Evolutionary conservation across 2,797 vertebrate species (phyloP).

Genomic region (Distichodus sexfasciatus): DNA sequence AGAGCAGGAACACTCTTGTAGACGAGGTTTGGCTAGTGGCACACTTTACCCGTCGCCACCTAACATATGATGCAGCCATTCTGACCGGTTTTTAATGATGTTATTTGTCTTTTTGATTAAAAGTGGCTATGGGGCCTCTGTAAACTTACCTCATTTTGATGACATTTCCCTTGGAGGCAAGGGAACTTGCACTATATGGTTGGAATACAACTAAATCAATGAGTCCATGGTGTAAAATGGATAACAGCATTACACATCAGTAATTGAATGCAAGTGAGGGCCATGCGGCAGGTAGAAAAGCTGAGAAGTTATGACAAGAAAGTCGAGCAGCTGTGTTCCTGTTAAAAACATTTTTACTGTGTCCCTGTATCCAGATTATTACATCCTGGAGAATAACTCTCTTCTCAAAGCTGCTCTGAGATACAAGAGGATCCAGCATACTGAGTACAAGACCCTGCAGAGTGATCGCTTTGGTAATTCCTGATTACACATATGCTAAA

Average conservation of each 20-base stretch:
- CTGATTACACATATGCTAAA: not conserved
- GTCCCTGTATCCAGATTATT: slow-evolving; percentile 64
- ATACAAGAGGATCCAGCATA: slow-evolving; percentile 69
- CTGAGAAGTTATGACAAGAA: not conserved
- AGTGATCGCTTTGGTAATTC: slow-evolving; percentile 74
- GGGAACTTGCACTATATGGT: not conserved
- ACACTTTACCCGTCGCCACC: no score
- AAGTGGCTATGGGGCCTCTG: slow-evolving; percentile 12
- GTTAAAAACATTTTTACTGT: not conserved
- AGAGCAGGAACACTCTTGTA: no score
- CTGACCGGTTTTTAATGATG: slow-evolving; percentile 15
- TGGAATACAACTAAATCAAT: slow-evolving; percentile 14
- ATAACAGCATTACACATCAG: not conserved
- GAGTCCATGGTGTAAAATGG: not conserved
- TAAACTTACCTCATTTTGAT: slow-evolving; percentile 24
- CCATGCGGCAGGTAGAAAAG: not conserved
- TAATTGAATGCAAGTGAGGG: not conserved
- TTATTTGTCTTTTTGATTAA: slow-evolving; percentile 24
- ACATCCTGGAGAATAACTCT: slow-evolving; percentile 75
- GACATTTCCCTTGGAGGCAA: not conserved
- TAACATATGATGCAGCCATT: not conserved
- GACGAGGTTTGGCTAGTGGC: no score
- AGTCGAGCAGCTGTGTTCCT: not conserved
- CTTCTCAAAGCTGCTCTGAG: slow-evolving; percentile 68
- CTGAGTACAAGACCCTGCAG: slow-evolving; percentile 64